These are phyloP conservation scores for Thalassarche chlororhynchos DNA, from an alignment of 2,113 vertebrate species.

Conservation along the genomic window DNA sequence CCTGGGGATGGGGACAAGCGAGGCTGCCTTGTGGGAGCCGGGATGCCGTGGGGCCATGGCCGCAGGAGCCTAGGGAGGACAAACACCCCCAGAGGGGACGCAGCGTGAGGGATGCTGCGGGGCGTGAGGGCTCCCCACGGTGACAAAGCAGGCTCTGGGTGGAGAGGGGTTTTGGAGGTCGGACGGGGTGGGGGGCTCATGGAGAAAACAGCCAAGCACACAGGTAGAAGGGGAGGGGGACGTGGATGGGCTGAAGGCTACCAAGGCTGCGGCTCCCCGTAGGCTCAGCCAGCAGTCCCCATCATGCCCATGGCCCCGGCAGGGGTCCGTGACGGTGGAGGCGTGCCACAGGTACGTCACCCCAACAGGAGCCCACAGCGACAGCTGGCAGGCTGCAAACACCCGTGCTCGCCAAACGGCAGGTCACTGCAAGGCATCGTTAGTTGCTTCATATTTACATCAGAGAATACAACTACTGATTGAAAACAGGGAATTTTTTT, in stretches of 20 bases:
- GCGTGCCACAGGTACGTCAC: neutral
- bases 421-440: neutral
- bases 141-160: neutral
- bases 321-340: fast-evolving
- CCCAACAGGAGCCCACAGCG: neutral
- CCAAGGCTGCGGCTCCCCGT: neutral
- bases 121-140: neutral
- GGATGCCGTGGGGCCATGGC: neutral
- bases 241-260: neutral
- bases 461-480: neutral
- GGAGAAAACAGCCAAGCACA: neutral
- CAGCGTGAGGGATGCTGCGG: neutral
- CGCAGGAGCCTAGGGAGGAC: fast-evolving
- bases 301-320: fast-evolving
- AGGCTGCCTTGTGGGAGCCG: neutral
- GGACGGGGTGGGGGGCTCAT: neutral
- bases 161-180: neutral
- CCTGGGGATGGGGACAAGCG: neutral
- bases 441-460: neutral
- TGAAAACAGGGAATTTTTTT: neutral
- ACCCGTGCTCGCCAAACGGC: fast-evolving
- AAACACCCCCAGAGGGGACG: neutral
- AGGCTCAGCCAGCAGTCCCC: neutral
- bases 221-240: neutral
- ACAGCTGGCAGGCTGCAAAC: neutral